These are phyloP conservation scores for Rhinatrema bivittatum DNA, from an alignment of 2,797 vertebrate genomes.

Conservation along the genomic window DNA sequence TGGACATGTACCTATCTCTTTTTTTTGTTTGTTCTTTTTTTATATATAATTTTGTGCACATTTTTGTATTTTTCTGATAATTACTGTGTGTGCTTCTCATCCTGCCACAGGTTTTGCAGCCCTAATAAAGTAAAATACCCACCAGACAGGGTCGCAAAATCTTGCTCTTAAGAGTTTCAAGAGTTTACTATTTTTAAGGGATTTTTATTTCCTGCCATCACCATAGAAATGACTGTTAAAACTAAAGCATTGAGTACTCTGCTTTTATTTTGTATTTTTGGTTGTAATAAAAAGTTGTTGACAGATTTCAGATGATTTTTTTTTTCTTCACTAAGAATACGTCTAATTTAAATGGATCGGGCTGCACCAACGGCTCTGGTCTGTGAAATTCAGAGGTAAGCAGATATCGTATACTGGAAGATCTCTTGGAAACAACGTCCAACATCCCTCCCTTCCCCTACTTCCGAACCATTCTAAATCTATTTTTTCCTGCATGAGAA, in stretches of 20 bases:
- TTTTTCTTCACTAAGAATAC: conserved; percentile 2
- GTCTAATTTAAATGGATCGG: background rate
- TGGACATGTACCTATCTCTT: conserved; percentile 64
- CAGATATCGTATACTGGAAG: no score
- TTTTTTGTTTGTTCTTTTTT: conserved; percentile 33
- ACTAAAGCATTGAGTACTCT: conserved; percentile 62
- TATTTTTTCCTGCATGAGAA: no score
- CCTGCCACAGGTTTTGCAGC: conserved; percentile 14
- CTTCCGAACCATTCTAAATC: no score
- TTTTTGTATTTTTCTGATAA: conserved; percentile 34
- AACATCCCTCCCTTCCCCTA: no score
- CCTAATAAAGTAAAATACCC: no score
- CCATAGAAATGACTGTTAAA: conserved; percentile 84
- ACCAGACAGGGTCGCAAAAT: no score
- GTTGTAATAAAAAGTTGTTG: conserved; percentile 84
- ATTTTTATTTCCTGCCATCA: conserved; percentile 62
- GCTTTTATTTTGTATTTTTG: conserved; percentile 91
- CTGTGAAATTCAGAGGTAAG: no score
- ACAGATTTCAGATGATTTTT: conserved; percentile 21
- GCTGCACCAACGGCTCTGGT: no score
- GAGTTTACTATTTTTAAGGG: conserved; percentile 60
- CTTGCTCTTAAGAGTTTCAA: conserved; percentile 49
- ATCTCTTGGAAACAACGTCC: no score
- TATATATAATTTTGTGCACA: conserved; percentile 48
- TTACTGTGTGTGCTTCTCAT: conserved; percentile 15